Conservation (phyloP, 2,888 invertebrate genomes). For the Lepidochitona cinerea region DNA sequence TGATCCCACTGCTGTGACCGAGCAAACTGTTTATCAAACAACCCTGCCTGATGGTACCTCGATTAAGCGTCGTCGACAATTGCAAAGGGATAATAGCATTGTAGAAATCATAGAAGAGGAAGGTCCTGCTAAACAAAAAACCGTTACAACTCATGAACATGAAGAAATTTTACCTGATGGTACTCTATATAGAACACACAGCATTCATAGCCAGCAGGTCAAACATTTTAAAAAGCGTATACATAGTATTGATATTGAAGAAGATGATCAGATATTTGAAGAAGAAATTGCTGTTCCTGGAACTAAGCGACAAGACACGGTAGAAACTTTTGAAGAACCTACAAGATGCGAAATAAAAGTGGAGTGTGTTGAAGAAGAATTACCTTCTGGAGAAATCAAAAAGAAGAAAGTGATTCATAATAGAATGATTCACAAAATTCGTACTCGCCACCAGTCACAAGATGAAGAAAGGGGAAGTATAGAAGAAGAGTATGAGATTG, state of each 20-base stretch:
- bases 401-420: slow-evolving; percentile 55
- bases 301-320: slow-evolving; percentile 15
- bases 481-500: slow-evolving; percentile 51
- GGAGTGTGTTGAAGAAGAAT: slow-evolving; percentile 50
- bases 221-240: slow-evolving; percentile 43
- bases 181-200: slow-evolving; percentile 51
- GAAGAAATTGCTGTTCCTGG: slow-evolving; percentile 44
- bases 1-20: slow-evolving; percentile 39
- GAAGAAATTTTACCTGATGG: slow-evolving; percentile 60
- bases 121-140: slow-evolving; percentile 43
- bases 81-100: slow-evolving; percentile 23
- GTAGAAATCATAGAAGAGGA: slow-evolving; percentile 45
- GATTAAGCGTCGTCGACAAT: slow-evolving; percentile 50
- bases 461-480: slow-evolving; percentile 35
- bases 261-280: slow-evolving; percentile 46
- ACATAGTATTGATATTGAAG: slow-evolving; percentile 39
- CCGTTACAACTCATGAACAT: slow-evolving; percentile 43
- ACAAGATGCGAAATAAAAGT: slow-evolving; percentile 42
- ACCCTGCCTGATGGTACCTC: slow-evolving; percentile 57
- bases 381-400: slow-evolving; percentile 59
- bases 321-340: slow-evolving; percentile 48
- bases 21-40: slow-evolving; percentile 45
- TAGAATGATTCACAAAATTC: slow-evolving; percentile 30
- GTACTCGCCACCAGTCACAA: slow-evolving; percentile 47
- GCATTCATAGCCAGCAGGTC: slow-evolving; percentile 44